Conservation (phyloP, 2,113 vertebrate species). For the Corvus moneduloides region DNA sequence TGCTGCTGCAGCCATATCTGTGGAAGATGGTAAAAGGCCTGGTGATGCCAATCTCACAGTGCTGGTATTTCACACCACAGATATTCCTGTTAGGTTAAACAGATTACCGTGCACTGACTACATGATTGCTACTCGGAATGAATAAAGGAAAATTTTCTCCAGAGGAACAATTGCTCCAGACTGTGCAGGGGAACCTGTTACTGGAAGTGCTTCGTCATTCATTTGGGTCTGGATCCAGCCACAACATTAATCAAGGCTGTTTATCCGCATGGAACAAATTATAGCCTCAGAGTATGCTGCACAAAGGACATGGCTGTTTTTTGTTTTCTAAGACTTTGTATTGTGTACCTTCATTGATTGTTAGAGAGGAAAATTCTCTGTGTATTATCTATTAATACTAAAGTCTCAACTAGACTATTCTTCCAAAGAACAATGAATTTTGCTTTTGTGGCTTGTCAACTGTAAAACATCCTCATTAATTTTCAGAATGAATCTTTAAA, state of each 20-base stretch:
- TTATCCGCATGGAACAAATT: neutral
- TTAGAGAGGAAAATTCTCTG: neutral
- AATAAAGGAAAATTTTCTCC: neutral
- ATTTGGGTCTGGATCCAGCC: conserved; percentile 22
- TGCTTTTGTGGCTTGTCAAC: neutral
- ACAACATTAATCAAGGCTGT: conserved; percentile 30
- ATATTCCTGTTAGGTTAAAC: neutral
- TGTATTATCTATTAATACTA: neutral
- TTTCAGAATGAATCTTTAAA: neutral
- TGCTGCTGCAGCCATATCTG: neutral
- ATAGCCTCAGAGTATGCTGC: neutral
- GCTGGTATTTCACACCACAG: neutral
- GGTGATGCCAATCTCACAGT: neutral
- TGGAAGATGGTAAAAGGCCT: neutral
- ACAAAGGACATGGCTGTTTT: neutral
- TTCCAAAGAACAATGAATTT: neutral
- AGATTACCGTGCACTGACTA: neutral
- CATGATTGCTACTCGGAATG: neutral
- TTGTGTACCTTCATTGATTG: neutral
- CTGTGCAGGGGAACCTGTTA: neutral
- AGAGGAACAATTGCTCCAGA: conserved; percentile 29
- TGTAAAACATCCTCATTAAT: neutral
- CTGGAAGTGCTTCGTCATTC: conserved; percentile 47
- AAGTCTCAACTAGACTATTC: neutral
- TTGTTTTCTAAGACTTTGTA: neutral